Conservation (phyloP, 2,797 vertebrate genomes). For the Microctenopoma steveboyesi region DNA sequence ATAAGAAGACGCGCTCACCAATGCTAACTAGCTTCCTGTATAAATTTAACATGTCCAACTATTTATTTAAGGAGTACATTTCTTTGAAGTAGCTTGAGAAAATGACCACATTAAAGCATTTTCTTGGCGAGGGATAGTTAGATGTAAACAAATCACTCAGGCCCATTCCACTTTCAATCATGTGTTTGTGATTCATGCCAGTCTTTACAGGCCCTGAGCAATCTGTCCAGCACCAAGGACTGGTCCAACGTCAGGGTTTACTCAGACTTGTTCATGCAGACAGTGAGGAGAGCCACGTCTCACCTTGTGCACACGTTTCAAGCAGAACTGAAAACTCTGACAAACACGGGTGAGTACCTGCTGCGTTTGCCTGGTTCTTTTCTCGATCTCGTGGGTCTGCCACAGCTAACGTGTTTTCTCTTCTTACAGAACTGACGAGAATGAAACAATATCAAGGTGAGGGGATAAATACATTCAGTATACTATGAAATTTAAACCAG, state of each 20-base stretch:
- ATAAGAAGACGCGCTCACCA: too few relatives aligned
- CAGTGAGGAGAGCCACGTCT: slow-evolving; percentile 44
- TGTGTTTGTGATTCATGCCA: slow-evolving; percentile 42
- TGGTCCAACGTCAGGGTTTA: slow-evolving; percentile 50
- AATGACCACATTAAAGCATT: too few relatives aligned
- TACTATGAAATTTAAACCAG: neutral
- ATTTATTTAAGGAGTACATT: neutral
- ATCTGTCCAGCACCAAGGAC: slow-evolving; percentile 15
- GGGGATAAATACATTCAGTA: neutral
- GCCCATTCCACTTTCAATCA: slow-evolving; percentile 3
- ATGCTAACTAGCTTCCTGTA: too few relatives aligned
- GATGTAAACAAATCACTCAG: neutral
- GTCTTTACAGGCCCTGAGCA: slow-evolving; percentile 39
- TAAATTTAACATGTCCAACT: too few relatives aligned
- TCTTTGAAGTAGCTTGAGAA: neutral
- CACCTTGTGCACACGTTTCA: slow-evolving; percentile 39
- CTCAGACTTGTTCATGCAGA: slow-evolving; percentile 59
- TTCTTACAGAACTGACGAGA: slow-evolving; percentile 56
- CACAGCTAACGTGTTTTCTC: neutral
- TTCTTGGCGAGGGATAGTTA: neutral
- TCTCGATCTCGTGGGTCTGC: neutral
- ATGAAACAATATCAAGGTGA: slow-evolving; percentile 68
- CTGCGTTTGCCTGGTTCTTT: accelerated
- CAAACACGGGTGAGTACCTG: slow-evolving; percentile 38
- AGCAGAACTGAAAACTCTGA: slow-evolving; percentile 47